Base-by-base conservation (phyloP, 1,140 invertebrate species). In the Drosophila ananassae region DNA sequence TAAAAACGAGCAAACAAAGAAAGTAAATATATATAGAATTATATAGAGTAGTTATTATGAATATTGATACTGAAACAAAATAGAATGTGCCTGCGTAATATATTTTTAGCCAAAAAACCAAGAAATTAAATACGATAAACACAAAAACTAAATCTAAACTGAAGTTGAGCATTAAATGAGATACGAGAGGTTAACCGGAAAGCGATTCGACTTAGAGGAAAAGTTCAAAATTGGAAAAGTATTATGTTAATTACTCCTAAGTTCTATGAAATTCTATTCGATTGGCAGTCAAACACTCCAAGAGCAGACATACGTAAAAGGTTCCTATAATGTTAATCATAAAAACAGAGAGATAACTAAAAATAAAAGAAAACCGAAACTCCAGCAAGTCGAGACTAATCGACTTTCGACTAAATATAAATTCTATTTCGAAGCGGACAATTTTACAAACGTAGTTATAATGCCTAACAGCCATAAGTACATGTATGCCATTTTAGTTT, bases 31-130 rank as follows among this genome's bases (percentile, higher is more conserved):
- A 63, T 55, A 63, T 77, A 74, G 51, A 68, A 62, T 44, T 44
- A 69, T 69, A 69, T 69, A 51, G 64, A 67, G 67, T 77, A 76
- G 80, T 81, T 90, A 80, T 79, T 78, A 90, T 74, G 68, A 83
- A 73, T 90, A 90, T 87, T 83, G 84, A 90, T 85, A 91, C 68
- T 91, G 79, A 85, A 85, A 91, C 89, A 91, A 91, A 91, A 91
- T 91, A 91, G 89, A 91, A 91, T 91, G 89, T 91, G 89, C 89
- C 89, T 91, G 89, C 89, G 79, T 91, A 89, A 91, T 87, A 89
- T 91, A 89, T 89, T 91, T 91, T 89, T 91, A 91, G 89, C 84
- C 84, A 90, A 61, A 52, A 52, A 69, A 69, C 24, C 24, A 51
- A 50, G 64, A 68, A 2, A 54, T 76, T 60, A 61, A 54, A 79